A percentile compares a stretch with the other conserved stretches of the same genome.
Conservation (phyloP, 2,888 invertebrate genomes). For the Chorisops tibialis region DNA sequence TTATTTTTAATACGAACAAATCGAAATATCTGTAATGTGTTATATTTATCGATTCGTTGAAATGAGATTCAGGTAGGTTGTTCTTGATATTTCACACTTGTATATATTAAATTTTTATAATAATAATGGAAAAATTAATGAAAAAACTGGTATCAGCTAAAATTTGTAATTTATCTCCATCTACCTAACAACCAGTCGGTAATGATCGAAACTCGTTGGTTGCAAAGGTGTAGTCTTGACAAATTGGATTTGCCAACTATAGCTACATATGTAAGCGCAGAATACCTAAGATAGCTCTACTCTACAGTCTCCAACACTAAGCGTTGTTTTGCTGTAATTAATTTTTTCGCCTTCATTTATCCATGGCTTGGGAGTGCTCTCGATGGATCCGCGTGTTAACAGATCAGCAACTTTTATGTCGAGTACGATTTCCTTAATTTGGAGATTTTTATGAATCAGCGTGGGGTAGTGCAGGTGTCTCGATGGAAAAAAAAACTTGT, state of each 20-base stretch:
- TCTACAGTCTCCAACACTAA: constrained; percentile 3
- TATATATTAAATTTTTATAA: too few species aligned
- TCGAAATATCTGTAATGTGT: too few species aligned
- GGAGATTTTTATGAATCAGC: constrained; percentile 15
- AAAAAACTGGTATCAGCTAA: too few species aligned
- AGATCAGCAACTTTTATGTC: constrained; percentile 2
- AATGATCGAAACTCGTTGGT: not conserved
- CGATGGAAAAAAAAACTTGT: not conserved
- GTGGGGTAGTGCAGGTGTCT: constrained; percentile 23
- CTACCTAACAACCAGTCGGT: too few species aligned
- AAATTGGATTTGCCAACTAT: constrained; percentile 5
- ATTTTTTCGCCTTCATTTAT: constrained; percentile 6
- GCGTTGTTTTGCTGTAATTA: constrained; percentile 6
- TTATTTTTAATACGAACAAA: too few species aligned
- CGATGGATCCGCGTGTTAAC: not conserved
- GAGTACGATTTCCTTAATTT: constrained; percentile 12
- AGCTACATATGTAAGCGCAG: constrained; percentile 1
- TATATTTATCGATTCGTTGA: too few species aligned
- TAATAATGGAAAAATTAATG: too few species aligned
- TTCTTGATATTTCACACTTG: too few species aligned
- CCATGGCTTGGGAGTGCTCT: not conserved
- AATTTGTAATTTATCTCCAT: too few species aligned
- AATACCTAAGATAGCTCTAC: constrained; percentile 3
- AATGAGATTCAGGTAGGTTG: too few species aligned
- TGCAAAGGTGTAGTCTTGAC: constrained; percentile 7